Conservation (phyloP, 2,888 invertebrate genomes). For the Idaea aversata region DNA sequence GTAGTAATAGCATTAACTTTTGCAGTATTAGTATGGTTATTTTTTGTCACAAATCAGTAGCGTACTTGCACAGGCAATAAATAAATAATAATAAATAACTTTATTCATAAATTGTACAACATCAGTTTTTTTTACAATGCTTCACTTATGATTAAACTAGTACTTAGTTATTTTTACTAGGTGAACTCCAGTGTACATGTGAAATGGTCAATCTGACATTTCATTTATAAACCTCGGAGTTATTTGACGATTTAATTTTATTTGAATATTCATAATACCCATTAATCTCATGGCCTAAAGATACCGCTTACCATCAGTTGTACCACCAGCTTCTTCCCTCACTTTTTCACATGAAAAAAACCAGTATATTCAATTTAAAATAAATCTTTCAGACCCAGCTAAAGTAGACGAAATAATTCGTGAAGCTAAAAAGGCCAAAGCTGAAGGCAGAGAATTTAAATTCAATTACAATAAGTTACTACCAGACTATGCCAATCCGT, state of each 20-base stretch:
- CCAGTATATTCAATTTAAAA: not conserved
- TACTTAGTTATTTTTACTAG: too few species aligned
- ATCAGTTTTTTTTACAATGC: too few species aligned
- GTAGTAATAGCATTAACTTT: not conserved
- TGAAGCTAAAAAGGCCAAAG: constrained; percentile 67
- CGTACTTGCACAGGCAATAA: not conserved
- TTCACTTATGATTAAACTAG: too few species aligned
- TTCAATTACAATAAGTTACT: constrained; percentile 68
- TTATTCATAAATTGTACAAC: too few species aligned
- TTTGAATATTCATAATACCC: too few species aligned
- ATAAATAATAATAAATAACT: too few species aligned
- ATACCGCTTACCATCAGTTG: not conserved
- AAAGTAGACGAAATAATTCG: constrained; percentile 69
- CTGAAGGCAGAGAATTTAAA: constrained; percentile 67
- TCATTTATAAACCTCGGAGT: too few species aligned
- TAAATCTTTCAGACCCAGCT: constrained; percentile 52
- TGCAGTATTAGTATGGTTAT: not conserved
- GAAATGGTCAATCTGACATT: too few species aligned
- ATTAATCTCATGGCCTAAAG: not conserved
- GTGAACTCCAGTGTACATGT: too few species aligned
- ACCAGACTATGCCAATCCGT: constrained; percentile 71
- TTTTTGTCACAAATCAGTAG: not conserved
- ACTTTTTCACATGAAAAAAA: not conserved
- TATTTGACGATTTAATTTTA: too few species aligned
- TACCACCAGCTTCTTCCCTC: not conserved